Conservation (phyloP, 2,113 vertebrate genomes). For the Cinclus mexicanus region DNA sequence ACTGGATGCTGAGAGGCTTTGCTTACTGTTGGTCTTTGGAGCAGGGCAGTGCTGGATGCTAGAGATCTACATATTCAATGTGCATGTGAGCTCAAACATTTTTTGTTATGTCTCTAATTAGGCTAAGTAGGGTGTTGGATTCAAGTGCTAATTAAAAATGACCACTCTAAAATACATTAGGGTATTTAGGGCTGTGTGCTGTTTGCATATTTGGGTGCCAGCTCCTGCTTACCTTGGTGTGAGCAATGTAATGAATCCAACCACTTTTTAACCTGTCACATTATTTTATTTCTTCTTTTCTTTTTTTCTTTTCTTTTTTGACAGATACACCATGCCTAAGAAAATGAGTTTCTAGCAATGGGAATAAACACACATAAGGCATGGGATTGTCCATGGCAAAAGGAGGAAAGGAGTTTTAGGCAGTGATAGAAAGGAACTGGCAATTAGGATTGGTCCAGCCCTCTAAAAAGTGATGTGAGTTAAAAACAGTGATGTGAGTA, state of each 20-base stretch:
- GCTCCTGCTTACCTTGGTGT: neutral
- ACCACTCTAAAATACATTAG: constrained; percentile 40
- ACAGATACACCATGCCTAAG: neutral
- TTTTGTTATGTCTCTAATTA: constrained; percentile 53
- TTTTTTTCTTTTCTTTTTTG: neutral
- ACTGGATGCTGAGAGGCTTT: neutral
- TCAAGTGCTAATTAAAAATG: constrained; percentile 58
- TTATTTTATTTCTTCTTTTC: neutral
- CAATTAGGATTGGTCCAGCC: neutral
- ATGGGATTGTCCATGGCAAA: neutral
- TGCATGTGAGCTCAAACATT: neutral
- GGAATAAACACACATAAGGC: neutral
- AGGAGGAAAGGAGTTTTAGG: neutral
- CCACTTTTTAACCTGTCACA: neutral
- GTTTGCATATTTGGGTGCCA: neutral
- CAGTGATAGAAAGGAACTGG: neutral
- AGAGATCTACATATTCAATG: neutral
- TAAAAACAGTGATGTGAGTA: neutral
- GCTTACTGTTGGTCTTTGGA: neutral
- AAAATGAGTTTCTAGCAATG: neutral
- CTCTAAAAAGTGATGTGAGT: neutral
- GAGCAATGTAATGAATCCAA: neutral
- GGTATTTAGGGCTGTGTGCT: neutral
- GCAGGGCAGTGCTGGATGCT: neutral
- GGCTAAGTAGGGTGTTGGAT: constrained; percentile 46